Percentiles rank a stretch among this genome's conserved stretches.
Conservation (phyloP, 1,140 invertebrate genomes). For the Drosophila triauraria region DNA sequence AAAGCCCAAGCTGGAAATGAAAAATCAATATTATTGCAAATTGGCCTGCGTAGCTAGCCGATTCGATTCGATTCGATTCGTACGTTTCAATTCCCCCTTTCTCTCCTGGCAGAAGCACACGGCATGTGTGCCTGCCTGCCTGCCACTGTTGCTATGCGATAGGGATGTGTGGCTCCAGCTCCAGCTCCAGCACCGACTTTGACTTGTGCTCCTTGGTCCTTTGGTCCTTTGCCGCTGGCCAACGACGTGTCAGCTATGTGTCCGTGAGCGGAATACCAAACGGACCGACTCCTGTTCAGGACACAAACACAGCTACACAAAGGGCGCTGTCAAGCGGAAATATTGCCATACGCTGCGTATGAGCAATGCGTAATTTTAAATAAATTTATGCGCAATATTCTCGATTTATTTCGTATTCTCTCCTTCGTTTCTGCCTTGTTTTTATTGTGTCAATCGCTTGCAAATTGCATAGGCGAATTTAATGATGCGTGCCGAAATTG, state of each 20-base stretch:
- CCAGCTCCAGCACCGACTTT: neutral
- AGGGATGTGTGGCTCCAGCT: conserved; percentile 10
- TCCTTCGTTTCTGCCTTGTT: conserved; percentile 1
- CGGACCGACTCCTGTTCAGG: conserved; percentile 41
- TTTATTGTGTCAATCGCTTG: conserved; percentile 52
- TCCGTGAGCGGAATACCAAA: conserved; percentile 68
- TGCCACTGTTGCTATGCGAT: conserved; percentile 46
- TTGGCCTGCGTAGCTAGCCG: conserved; percentile 60
- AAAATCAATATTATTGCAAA: conserved; percentile 81
- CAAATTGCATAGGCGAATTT: conserved; percentile 61
- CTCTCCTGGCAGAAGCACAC: conserved; percentile 19
- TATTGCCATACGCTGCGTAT: conserved; percentile 81
- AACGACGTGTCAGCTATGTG: conserved; percentile 57
- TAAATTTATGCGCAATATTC: conserved; percentile 78
- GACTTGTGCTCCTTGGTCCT: neutral
- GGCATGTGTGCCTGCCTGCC: conserved; percentile 22
- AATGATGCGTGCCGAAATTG: conserved; percentile 39
- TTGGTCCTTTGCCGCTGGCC: conserved; percentile 39
- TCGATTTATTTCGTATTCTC: conserved; percentile 61
- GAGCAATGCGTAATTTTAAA: conserved; percentile 82
- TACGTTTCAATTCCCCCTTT: neutral
- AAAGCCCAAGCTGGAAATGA: conserved; percentile 57
- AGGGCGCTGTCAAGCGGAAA: conserved; percentile 67
- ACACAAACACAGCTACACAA: conserved; percentile 39
- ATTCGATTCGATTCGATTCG: neutral